phyloP scores from a whole-genome alignment of 1,140 invertebrate species.

The Drosophila nasuta region DNA sequence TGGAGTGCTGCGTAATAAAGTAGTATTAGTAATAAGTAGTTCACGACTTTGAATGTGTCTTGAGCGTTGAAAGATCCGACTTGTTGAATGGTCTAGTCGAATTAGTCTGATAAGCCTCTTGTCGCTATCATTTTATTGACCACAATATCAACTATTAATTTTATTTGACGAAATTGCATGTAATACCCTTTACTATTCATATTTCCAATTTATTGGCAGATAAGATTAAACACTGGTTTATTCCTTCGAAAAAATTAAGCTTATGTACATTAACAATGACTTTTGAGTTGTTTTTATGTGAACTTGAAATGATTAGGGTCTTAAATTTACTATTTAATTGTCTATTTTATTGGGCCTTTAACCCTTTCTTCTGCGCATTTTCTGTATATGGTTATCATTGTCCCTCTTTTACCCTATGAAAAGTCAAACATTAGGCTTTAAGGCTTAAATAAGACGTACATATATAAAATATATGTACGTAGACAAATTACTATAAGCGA shows the following conservation, averaged over 20 bases:
- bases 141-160: background rate
- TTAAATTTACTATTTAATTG: background rate
- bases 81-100: background rate
- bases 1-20: constrained; percentile 6
- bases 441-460: too few relatives aligned
- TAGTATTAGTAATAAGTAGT: background rate
- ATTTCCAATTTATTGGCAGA: constrained; percentile 28
- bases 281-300: background rate
- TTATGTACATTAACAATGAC: background rate
- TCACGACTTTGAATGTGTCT: constrained; percentile 9
- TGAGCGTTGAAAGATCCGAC: background rate
- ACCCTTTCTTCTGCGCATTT: background rate
- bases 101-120: constrained; percentile 6
- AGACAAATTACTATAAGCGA: too few relatives aligned
- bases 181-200: constrained; percentile 14
- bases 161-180: constrained; percentile 30
- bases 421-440: too few relatives aligned
- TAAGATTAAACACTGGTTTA: constrained; percentile 23
- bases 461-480: too few relatives aligned
- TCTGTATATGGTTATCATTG: background rate
- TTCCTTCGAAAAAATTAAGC: background rate
- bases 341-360: background rate
- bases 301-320: constrained; percentile 1
- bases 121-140: constrained; percentile 22
- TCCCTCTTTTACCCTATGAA: too few relatives aligned